Base-by-base conservation (phyloP, 64 coral and sea anemone species). In the Actinia tenebrosa region DNA sequence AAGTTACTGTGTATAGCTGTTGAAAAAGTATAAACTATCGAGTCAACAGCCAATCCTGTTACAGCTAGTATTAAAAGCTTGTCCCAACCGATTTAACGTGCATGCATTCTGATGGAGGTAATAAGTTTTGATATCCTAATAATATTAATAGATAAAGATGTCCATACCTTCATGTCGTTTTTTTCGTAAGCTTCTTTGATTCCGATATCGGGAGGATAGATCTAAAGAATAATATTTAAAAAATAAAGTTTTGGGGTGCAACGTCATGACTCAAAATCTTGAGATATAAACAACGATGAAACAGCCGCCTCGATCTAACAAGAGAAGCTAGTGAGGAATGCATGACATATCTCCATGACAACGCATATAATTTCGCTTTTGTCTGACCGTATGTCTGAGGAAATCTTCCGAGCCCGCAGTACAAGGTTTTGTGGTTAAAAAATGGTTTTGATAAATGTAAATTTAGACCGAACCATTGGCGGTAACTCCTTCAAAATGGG, bases 161-260 rank as follows among this genome's bases (percentile, higher is more conserved):
- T 53, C 22, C 17, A 22, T 53, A 81, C 79, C 79, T 81, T 81
- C 3, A 45, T 81, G 79, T 81, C 17, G 46, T 81, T 81, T n/a
- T 22, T 81, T 10, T 50, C 44, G 45, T 81, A 81, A 8, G 43
- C 42, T 16, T 81, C 79, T 81, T 81, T 81, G 17, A 81, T 37
- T 9, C 16, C 44, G 5, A 53, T 81, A 50, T 81, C 79, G 7
- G 79, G 79, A 16, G 79, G 79, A 3, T 17, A 81, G 15, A 81
- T 53, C 79, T 81, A 45, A 19, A 75, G 23, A 75, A 10, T 42
- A 75, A 14, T 3, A 14, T 14, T 37, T 13, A 11, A 13, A 15
- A 11, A 30, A 75, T 11, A 75, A 5, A 58, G 30, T 37, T 37
- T 37, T 37, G 30, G 1, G 30, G 30, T 37, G 30, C 30, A 37